Percentiles rank a stretch among this genome's conserved stretches.
Evolutionary conservation across 2,888 invertebrate species (phyloP).

Genomic region (Nephrotoma flavescens): DNA sequence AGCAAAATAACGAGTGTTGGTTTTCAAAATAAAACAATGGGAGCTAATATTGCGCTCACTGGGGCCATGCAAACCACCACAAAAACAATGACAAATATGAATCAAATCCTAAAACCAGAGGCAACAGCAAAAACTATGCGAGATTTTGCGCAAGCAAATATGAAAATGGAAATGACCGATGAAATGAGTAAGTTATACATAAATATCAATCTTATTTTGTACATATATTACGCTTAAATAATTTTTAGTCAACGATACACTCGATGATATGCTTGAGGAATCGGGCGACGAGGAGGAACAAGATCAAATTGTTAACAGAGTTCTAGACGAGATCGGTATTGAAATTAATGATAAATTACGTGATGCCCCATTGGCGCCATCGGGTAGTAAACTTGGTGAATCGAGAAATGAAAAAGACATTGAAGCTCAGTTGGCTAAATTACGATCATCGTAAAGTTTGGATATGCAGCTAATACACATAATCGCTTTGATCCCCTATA

Average conservation of each 20-base stretch:
- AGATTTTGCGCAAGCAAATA: slow-evolving; percentile 68
- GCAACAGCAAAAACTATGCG: slow-evolving; percentile 69
- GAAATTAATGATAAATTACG: slow-evolving; percentile 80
- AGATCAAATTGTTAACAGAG: slow-evolving; percentile 74
- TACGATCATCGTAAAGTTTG: slow-evolving; percentile 31
- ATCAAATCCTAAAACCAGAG: slow-evolving; percentile 73
- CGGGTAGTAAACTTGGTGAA: slow-evolving; percentile 38
- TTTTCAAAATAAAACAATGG: slow-evolving; percentile 78
- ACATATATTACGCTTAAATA: neutral
- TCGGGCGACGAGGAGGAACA: slow-evolving; percentile 84
- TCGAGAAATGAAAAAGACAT: slow-evolving; percentile 51
- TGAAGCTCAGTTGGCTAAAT: slow-evolving; percentile 53
- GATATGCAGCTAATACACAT: neutral
- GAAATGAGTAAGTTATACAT: slow-evolving; percentile 63
- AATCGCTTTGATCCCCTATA: neutral
- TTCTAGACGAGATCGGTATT: slow-evolving; percentile 93
- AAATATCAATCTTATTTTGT: neutral
- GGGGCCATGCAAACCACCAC: slow-evolving; percentile 79
- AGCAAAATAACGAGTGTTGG: slow-evolving; percentile 68
- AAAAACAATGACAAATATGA: slow-evolving; percentile 79
- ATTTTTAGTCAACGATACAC: slow-evolving; percentile 63
- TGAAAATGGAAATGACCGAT: slow-evolving; percentile 90
- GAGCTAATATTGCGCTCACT: slow-evolving; percentile 74
- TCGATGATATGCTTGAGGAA: slow-evolving; percentile 78
- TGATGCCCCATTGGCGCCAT: slow-evolving; percentile 43